Base-by-base conservation (phyloP, 2,797 vertebrate species). In the Apogon talboti region DNA sequence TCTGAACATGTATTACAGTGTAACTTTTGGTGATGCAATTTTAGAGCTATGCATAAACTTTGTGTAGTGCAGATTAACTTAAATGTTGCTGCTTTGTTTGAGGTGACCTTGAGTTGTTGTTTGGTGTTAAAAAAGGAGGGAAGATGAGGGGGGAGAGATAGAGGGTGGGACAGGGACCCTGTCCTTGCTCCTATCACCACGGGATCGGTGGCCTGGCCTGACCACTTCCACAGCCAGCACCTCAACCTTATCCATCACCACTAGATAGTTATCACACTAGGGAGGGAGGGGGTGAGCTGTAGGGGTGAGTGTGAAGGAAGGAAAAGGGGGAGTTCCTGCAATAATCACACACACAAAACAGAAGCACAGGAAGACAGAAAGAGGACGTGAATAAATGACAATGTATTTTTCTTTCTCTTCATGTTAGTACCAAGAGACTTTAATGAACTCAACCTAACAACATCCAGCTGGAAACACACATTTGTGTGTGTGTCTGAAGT, bases 391-490 rank as follows among this genome's bases (percentile, higher is more conserved):
- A 52, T 67, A 80, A 80, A 86, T 85, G 75, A 87, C 74, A 81
- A 85, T 78, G 56, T 68, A 81, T 74, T 80, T 70, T 74, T 80
- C 6, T 28, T 6, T 28, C 24, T 28, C 61, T 79, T 58, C 48
- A 84, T 66, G 78, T 85, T 77, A 78, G 79, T 84, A 91, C 83
- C 83, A 77, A 91, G 87, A 92, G 86, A 87, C 92, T 91, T 88
- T 92, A 93, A 94, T 95, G 93, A 94, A 93, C 93, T 94, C 90
- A 93, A 81, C 81, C 89, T 94, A 95, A 95, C 91, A 90, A 93
- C 90, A 89, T 92, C 80, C 94, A 95, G 94, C 93, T 95, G 92
- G 93, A 94, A 86, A 66, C 12, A 10, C 38, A 63, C 62, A 40
- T 73, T 66, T 61, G 48, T 35, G 38, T 35, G 38, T 55, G 61